Percentiles rank a stretch among this genome's conserved stretches.
Conservation (phyloP, 2,888 invertebrate species). For the Unio delphinus region DNA sequence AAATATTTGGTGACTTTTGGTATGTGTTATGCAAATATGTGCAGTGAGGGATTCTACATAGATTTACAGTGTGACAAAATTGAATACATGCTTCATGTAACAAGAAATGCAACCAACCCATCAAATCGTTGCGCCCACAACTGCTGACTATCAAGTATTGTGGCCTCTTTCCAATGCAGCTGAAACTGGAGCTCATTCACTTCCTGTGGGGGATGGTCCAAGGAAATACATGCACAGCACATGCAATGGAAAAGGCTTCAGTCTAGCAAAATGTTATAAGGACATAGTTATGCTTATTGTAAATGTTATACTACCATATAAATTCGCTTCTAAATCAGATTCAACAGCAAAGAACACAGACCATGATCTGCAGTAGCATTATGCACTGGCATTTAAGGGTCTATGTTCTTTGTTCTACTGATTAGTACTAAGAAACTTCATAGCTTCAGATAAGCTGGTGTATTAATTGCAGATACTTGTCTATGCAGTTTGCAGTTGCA, state of each 20-base stretch:
- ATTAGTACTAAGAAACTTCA: no score
- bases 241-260: neutral
- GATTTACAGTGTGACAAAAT: neutral
- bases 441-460: no score
- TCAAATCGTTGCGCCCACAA: slow-evolving; percentile 65
- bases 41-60: neutral
- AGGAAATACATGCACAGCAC: slow-evolving; percentile 13
- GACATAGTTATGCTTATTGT: no score
- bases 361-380: no score
- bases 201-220: slow-evolving; percentile 45
- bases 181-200: slow-evolving; percentile 65
- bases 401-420: no score
- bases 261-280: neutral
- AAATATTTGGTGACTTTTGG: neutral
- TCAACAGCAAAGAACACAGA: no score
- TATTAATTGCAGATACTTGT: no score
- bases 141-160: slow-evolving; percentile 61
- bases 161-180: slow-evolving; percentile 54
- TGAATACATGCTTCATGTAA: neutral
- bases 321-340: no score
- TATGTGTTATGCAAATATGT: slow-evolving; percentile 1
- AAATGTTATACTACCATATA: no score
- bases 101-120: slow-evolving; percentile 42
- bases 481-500: no score
- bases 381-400: no score